phyloP scores from a whole-genome alignment of 2,113 vertebrate species.

The Ceyx cyanopectus region DNA sequence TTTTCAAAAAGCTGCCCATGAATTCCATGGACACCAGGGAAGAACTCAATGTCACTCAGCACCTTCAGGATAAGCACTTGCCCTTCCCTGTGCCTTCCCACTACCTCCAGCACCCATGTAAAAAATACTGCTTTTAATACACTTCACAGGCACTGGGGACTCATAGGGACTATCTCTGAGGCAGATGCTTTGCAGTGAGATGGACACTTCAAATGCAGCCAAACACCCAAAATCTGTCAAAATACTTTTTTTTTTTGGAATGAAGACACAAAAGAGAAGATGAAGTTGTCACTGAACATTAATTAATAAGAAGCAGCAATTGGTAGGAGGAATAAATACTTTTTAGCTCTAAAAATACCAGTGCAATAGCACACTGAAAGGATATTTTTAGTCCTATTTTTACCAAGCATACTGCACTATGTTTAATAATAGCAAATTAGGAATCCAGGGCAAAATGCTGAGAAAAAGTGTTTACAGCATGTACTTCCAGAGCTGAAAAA shows the following conservation, averaged over 20 bases:
- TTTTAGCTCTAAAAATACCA: conserved; percentile 3
- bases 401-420: conserved; percentile 3
- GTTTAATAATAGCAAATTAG: conserved; percentile 39
- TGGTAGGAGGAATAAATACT: not conserved
- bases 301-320: not conserved
- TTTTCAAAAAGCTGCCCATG: not conserved
- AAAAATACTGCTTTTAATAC: not conserved
- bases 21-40: not conserved
- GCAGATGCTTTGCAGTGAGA: not conserved
- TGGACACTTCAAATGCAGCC: not conserved
- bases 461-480: conserved; percentile 10
- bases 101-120: rapidly evolving
- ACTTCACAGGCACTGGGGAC: not conserved
- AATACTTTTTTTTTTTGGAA: conserved; percentile 13
- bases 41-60: not conserved
- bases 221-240: not conserved
- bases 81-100: not conserved
- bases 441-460: conserved; percentile 16
- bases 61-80: not conserved
- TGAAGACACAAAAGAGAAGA: not conserved
- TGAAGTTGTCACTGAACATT: not conserved
- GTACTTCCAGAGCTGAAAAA: not conserved
- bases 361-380: not conserved
- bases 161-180: not conserved
- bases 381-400: conserved; percentile 26